Conservation (phyloP, 2,797 vertebrate species). For the Oreortyx pictus region DNA sequence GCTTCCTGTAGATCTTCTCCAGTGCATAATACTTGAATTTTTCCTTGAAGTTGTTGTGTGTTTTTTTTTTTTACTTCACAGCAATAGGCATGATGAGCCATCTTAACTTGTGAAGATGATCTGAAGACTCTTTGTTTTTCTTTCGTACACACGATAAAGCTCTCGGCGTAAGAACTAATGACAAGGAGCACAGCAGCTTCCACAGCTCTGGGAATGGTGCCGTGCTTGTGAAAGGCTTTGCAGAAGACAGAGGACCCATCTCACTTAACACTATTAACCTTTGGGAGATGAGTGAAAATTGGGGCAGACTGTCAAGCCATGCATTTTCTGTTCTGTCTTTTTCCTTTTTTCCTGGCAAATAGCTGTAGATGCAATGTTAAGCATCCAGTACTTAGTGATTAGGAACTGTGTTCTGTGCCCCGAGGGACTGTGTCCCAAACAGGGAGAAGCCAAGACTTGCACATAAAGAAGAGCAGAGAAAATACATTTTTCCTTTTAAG, state of each 20-base stretch:
- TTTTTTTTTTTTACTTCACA: neutral
- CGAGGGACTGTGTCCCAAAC: slow-evolving; percentile 61
- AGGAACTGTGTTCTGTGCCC: slow-evolving; percentile 44
- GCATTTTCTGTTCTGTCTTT: neutral
- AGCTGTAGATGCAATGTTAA: neutral
- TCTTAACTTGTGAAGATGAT: slow-evolving; percentile 9
- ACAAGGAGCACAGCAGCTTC: neutral
- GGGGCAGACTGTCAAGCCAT: neutral
- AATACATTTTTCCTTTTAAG: slow-evolving; percentile 71
- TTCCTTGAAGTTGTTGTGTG: slow-evolving; percentile 13
- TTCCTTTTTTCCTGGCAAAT: neutral
- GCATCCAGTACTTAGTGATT: neutral
- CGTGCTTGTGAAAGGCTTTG: neutral
- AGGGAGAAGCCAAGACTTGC: slow-evolving; percentile 75
- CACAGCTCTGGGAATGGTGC: neutral
- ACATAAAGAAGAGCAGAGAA: slow-evolving; percentile 62
- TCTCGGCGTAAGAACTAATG: slow-evolving; percentile 16
- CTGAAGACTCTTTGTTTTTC: slow-evolving; percentile 47
- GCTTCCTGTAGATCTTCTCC: slow-evolving; percentile 31
- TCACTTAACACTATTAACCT: neutral
- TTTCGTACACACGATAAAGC: slow-evolving; percentile 26
- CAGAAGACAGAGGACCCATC: neutral
- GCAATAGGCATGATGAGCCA: slow-evolving; percentile 31
- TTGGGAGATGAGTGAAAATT: neutral
- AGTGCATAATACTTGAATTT: neutral